Evolutionary conservation across 2,797 vertebrate genomes (phyloP).

Genomic region (Xiphorhynchus erythropygius): DNA sequence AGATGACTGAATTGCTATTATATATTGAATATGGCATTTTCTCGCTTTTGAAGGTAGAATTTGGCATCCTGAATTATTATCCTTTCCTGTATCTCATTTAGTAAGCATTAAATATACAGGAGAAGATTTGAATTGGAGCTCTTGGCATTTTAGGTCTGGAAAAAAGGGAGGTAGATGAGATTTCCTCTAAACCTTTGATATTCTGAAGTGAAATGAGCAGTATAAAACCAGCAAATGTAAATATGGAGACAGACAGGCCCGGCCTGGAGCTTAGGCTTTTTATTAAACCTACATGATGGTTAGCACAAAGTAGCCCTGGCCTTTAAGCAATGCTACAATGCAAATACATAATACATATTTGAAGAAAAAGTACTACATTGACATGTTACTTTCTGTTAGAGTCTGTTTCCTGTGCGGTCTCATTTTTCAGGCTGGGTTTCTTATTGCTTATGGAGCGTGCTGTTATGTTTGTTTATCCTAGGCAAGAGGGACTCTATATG

Average conservation of each 20-base stretch:
- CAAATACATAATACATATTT: neutral
- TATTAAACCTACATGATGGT: neutral
- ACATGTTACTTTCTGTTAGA: neutral
- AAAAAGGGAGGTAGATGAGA: neutral
- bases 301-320: neutral
- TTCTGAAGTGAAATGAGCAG: neutral
- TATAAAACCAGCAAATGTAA: neutral
- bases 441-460: neutral
- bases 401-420: neutral
- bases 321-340: neutral
- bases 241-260: neutral
- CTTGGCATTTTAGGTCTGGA: neutral
- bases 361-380: neutral
- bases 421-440: neutral
- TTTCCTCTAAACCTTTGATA: constrained; percentile 7
- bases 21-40: constrained; percentile 25
- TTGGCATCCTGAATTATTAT: neutral
- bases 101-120: constrained; percentile 8
- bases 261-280: neutral
- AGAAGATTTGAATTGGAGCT: neutral
- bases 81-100: constrained; percentile 8
- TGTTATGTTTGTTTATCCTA: neutral
- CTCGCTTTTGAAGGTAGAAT: constrained; percentile 2
- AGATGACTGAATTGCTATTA: constrained; percentile 18
- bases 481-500: neutral